Conservation (phyloP, 2,113 vertebrate species). For the Balaenoptera acutorostrata region DNA sequence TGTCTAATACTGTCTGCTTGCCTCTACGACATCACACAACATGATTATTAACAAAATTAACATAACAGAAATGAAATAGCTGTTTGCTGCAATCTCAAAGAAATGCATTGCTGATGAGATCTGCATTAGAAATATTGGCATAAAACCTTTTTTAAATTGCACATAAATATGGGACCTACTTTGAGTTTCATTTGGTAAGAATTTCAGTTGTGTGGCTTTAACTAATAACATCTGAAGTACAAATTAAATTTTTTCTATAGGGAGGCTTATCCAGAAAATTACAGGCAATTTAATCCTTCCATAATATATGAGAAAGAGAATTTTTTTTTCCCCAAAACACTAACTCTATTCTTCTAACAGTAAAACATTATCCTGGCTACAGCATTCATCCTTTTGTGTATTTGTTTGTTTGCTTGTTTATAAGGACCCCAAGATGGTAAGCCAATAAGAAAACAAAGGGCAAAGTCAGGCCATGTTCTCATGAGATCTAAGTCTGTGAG, state of each 20-base stretch:
- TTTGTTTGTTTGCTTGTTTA: neutral
- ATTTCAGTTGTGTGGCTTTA: neutral
- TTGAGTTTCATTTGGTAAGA: neutral
- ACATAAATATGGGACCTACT: neutral
- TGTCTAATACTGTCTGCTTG: neutral
- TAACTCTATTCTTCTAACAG: neutral
- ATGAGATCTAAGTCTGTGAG: conserved; percentile 27
- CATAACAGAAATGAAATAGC: neutral
- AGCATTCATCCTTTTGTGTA: neutral
- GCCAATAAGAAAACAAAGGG: conserved; percentile 44
- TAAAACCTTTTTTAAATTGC: neutral
- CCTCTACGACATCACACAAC: neutral
- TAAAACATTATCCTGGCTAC: neutral
- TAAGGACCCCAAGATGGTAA: neutral
- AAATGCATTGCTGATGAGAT: neutral
- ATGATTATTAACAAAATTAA: neutral
- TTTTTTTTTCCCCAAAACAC: neutral
- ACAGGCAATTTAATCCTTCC: neutral
- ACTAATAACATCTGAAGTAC: neutral
- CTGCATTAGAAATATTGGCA: neutral
- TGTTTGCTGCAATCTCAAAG: neutral
- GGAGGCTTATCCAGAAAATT: neutral
- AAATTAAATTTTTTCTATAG: neutral
- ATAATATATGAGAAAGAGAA: neutral
- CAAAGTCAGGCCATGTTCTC: conserved; percentile 49